Percentiles rank a stretch among this genome's conserved stretches.
Evolutionary conservation across 2,113 vertebrate species (phyloP).

Genomic region (Suricata suricatta): DNA sequence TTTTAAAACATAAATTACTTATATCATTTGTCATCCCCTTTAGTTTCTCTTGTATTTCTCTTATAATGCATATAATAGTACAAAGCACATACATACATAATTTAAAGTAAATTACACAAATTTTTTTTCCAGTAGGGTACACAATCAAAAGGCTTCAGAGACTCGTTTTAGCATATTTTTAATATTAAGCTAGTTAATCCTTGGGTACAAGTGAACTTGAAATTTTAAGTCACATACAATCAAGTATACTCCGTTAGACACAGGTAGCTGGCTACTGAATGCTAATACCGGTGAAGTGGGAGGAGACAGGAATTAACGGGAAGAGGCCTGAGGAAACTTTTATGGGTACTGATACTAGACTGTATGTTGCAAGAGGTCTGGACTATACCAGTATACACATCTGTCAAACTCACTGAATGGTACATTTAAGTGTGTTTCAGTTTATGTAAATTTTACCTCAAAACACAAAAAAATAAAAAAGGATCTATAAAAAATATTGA

Average conservation of each 20-base stretch:
- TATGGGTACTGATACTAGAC: background rate
- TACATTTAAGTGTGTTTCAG: background rate
- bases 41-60: background rate
- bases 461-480: background rate
- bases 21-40: background rate
- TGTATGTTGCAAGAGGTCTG: background rate
- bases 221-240: background rate
- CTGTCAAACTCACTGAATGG: background rate
- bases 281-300: background rate
- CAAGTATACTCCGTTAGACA: background rate
- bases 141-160: background rate
- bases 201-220: background rate
- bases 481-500: background rate
- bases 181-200: conserved; percentile 11
- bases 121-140: background rate
- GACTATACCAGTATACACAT: background rate
- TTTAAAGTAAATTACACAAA: conserved; percentile 22
- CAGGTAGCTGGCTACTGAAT: background rate
- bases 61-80: background rate
- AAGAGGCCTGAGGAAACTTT: background rate
- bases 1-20: conserved; percentile 26
- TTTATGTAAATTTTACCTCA: conserved; percentile 48
- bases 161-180: background rate
- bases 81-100: background rate
- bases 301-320: background rate